phyloP scores from a whole-genome alignment of 1,140 invertebrate species.

The Euglossa dilemma region DNA sequence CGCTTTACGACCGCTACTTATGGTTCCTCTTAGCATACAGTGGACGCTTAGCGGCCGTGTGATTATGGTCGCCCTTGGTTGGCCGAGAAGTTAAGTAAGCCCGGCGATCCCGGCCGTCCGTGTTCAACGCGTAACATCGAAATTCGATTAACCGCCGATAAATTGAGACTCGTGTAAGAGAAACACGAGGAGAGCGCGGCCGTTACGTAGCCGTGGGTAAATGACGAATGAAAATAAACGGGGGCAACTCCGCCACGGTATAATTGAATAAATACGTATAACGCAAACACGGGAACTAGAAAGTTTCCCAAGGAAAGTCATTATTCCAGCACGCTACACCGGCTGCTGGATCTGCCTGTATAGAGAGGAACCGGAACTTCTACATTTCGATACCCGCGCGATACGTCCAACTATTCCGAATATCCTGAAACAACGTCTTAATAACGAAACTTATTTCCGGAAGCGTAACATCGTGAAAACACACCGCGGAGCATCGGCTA shows the following conservation, averaged over 20 bases:
- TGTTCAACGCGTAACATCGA: conserved; percentile 21
- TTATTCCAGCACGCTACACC: conserved; percentile 9
- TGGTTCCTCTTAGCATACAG: conserved; percentile 15
- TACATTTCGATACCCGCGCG: conserved; percentile 20
- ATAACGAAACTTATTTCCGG: conserved; percentile 48
- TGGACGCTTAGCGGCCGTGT: not conserved
- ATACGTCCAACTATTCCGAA: conserved; percentile 19
- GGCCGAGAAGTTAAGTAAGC: conserved; percentile 8
- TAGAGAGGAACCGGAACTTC: not conserved
- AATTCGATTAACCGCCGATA: conserved; percentile 9
- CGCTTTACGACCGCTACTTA: conserved; percentile 19
- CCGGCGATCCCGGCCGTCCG: not conserved
- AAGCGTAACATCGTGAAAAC: conserved; percentile 43
- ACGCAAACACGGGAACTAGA: conserved; percentile 4
- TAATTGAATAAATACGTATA: conserved; percentile 43
- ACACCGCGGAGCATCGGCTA: not conserved
- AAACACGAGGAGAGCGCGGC: not conserved
- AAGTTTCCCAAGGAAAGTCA: conserved; percentile 34
- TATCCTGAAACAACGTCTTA: conserved; percentile 40
- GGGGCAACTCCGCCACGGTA: not conserved
- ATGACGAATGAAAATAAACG: not conserved
- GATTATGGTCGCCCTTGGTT: not conserved
- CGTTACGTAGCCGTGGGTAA: not conserved
- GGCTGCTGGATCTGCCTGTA: no score
- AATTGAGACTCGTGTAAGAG: not conserved